These are phyloP conservation scores for Salminus brasiliensis DNA, from an alignment of 2,113 vertebrate species.

Conservation along the genomic window DNA sequence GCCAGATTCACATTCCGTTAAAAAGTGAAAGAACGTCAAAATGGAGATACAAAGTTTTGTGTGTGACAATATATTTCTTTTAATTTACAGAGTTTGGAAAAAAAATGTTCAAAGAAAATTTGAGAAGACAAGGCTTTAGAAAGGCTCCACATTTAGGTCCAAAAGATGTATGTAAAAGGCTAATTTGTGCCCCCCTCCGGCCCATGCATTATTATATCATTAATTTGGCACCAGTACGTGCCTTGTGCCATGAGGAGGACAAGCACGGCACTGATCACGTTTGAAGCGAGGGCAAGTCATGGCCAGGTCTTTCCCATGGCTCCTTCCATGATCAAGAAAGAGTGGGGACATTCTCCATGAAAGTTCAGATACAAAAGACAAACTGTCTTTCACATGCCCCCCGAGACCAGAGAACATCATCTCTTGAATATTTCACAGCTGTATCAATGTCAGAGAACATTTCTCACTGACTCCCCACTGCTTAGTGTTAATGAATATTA, in stretches of 20 bases:
- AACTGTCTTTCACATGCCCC: slow-evolving; percentile 54
- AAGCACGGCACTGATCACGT: slow-evolving; percentile 20
- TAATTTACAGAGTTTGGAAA: too few species aligned
- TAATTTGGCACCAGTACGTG: background rate
- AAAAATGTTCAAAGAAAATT: too few species aligned
- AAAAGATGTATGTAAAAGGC: background rate
- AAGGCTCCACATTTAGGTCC: background rate
- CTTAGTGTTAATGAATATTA: slow-evolving; percentile 67
- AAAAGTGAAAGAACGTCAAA: too few species aligned
- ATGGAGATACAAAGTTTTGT: too few species aligned
- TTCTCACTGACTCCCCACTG: slow-evolving; percentile 60
- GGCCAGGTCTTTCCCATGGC: slow-evolving; percentile 48
- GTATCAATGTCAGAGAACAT: slow-evolving; percentile 58
- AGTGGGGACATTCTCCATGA: slow-evolving; percentile 40
- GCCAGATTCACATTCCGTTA: too few species aligned
- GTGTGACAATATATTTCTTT: too few species aligned
- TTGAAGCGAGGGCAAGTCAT: slow-evolving; percentile 41
- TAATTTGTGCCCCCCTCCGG: background rate
- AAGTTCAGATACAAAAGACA: slow-evolving; percentile 56
- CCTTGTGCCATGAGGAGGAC: slow-evolving; percentile 6
- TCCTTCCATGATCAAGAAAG: slow-evolving; percentile 39
- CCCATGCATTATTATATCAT: background rate
- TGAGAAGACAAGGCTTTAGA: background rate
- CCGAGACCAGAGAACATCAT: slow-evolving; percentile 57
- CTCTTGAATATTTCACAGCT: slow-evolving; percentile 63